phyloP scores from a whole-genome alignment of 2,888 invertebrate genomes.

The Erebia ligea region DNA sequence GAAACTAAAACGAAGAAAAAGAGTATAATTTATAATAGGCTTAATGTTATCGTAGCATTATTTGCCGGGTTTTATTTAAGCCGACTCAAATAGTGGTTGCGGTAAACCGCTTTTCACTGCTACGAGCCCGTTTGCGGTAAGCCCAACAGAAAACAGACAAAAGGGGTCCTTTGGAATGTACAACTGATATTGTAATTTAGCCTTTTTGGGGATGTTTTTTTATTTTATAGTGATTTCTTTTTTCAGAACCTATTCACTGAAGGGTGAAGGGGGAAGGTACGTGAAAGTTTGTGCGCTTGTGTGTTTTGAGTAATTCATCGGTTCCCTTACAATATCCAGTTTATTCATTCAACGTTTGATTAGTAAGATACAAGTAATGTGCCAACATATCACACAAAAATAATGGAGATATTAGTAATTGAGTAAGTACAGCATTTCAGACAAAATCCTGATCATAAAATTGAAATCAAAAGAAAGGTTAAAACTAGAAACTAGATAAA shows the following conservation, averaged over 20 bases:
- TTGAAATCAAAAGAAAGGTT: no score
- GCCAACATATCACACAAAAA: no score
- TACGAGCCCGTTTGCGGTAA: constrained; percentile 23
- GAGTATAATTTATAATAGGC: constrained; percentile 5
- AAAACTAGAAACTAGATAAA: no score
- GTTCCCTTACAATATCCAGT: no score
- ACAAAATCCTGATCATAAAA: no score
- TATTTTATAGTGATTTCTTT: not conserved
- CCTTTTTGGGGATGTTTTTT: not conserved
- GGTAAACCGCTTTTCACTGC: constrained; percentile 21
- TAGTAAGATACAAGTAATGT: no score
- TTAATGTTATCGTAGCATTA: not conserved
- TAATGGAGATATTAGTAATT: no score
- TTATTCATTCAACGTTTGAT: no score
- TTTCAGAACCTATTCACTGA: not conserved
- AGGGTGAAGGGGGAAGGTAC: no score
- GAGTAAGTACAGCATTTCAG: no score
- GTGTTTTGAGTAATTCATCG: no score
- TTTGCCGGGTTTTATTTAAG: constrained; percentile 9
- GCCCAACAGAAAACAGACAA: constrained; percentile 26
- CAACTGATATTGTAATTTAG: not conserved
- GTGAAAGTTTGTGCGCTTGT: no score
- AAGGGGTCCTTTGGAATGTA: constrained; percentile 6
- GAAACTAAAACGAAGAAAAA: not conserved
- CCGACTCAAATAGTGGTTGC: constrained; percentile 19